Evolutionary conservation across 2,113 vertebrate species (phyloP).

Genomic region (Alethe castanea): DNA sequence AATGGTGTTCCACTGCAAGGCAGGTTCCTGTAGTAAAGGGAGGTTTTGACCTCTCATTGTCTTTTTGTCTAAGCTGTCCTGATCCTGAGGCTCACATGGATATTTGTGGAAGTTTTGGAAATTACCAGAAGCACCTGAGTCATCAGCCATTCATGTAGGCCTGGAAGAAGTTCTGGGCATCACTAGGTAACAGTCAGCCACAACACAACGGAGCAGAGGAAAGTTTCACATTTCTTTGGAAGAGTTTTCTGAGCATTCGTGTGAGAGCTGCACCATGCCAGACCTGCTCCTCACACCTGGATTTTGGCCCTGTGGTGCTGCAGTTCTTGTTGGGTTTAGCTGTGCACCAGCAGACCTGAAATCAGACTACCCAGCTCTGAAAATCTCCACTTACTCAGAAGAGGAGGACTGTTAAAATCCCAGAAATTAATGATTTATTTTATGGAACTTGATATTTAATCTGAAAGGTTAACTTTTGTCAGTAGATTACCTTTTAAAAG

Average conservation of each 20-base stretch:
- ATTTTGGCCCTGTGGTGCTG: slow-evolving; percentile 14
- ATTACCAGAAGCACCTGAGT: not conserved
- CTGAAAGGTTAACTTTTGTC: not conserved
- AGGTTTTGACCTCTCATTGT: not conserved
- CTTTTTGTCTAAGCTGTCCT: not conserved
- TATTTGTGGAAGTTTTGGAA: slow-evolving; percentile 39
- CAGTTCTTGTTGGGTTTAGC: not conserved
- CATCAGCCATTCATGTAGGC: slow-evolving; percentile 27
- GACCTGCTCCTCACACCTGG: not conserved
- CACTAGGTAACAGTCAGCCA: slow-evolving; percentile 41
- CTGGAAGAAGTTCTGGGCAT: slow-evolving; percentile 52
- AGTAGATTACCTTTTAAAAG: not conserved
- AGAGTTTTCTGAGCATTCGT: not conserved
- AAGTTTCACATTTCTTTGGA: slow-evolving; percentile 21
- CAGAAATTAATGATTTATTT: slow-evolving; percentile 16
- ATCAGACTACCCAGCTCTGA: not conserved
- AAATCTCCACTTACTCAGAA: not conserved
- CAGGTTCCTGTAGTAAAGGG: not conserved
- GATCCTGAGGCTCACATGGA: not conserved
- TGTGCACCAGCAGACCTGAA: not conserved
- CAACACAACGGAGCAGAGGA: slow-evolving; percentile 26
- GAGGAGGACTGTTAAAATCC: not conserved
- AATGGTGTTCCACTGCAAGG: not conserved
- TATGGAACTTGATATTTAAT: slow-evolving; percentile 25
- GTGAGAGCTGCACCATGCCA: not conserved